Conservation (phyloP, 2,888 invertebrate species). For the Drosophila paracracens region DNA sequence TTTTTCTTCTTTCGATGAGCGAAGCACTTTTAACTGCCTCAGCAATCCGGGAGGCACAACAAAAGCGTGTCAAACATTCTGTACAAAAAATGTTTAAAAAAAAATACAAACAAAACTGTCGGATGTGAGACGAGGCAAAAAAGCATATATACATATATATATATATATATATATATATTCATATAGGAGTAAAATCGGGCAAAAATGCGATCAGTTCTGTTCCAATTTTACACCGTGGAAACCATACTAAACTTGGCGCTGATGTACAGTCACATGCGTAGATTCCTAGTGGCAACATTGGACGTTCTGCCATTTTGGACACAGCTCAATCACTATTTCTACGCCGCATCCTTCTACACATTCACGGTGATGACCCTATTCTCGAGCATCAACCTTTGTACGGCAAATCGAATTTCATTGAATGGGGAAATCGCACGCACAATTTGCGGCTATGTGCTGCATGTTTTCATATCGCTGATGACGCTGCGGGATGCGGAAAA, state of each 20-base stretch:
- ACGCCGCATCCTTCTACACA: constrained; percentile 9
- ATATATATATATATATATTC: neutral
- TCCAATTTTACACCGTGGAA: constrained; percentile 50
- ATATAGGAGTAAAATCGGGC: constrained; percentile 1
- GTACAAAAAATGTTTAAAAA: constrained; percentile 28
- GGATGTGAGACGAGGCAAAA: neutral
- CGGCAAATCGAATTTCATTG: constrained; percentile 18
- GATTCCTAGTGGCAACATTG: constrained; percentile 21
- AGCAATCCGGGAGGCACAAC: constrained; percentile 49
- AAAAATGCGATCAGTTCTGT: constrained; percentile 45
- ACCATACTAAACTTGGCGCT: constrained; percentile 31
- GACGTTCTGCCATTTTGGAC: neutral
- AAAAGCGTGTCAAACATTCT: constrained; percentile 70
- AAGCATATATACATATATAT: neutral
- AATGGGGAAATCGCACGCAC: constrained; percentile 40
- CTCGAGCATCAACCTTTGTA: constrained; percentile 56
- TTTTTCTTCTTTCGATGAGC: constrained; percentile 63
- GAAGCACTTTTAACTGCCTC: constrained; percentile 63
- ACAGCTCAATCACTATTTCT: constrained; percentile 14
- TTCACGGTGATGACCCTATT: constrained; percentile 44
- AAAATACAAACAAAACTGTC: neutral
- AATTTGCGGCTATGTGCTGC: constrained; percentile 19
- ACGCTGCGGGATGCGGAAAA: constrained; percentile 43
- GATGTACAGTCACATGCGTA: constrained; percentile 32
- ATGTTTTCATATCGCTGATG: constrained; percentile 41